Conservation (phyloP, 2,797 vertebrate species). For the Odontamblyopus rebecca region DNA sequence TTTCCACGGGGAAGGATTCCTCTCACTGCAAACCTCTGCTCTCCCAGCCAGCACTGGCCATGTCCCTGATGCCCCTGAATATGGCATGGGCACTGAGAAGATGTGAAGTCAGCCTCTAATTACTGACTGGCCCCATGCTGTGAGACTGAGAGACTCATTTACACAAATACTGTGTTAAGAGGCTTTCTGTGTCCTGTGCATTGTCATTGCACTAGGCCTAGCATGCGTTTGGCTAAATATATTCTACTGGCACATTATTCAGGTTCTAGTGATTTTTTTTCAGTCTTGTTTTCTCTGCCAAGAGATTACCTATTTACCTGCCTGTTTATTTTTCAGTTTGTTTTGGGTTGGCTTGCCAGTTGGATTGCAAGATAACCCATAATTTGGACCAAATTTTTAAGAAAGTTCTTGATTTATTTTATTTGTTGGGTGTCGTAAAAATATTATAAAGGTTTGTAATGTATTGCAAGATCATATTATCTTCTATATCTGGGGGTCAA, state of each 20-base stretch:
- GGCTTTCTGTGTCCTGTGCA: slow-evolving; percentile 26
- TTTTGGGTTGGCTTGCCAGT: not conserved
- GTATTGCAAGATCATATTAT: no score
- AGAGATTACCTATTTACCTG: not conserved
- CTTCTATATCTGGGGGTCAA: no score
- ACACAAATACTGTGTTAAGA: slow-evolving; percentile 35
- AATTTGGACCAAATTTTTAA: not conserved
- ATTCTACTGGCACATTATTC: slow-evolving; percentile 9
- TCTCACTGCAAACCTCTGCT: slow-evolving; percentile 32
- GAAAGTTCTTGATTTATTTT: not conserved
- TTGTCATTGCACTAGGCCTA: slow-evolving; percentile 16
- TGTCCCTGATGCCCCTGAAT: slow-evolving; percentile 32
- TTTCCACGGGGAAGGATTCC: slow-evolving; percentile 42
- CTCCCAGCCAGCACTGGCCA: slow-evolving; percentile 37
- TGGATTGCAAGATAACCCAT: not conserved
- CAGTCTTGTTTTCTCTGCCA: not conserved
- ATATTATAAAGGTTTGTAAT: not conserved
- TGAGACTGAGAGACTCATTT: slow-evolving; percentile 52
- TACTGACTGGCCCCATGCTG: slow-evolving; percentile 47
- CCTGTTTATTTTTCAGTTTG: slow-evolving; percentile 8
- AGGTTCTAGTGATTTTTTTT: not conserved
- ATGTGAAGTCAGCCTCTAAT: slow-evolving; percentile 51
- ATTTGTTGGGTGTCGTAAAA: not conserved
- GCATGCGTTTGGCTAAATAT: slow-evolving; percentile 8
- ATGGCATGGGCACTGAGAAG: slow-evolving; percentile 37